Percentiles rank a stretch among this genome's conserved stretches.
These are phyloP conservation scores for Blastomussa wellsi DNA, from an alignment of 92 coral and sea anemone genomes.

Conservation along the genomic window DNA sequence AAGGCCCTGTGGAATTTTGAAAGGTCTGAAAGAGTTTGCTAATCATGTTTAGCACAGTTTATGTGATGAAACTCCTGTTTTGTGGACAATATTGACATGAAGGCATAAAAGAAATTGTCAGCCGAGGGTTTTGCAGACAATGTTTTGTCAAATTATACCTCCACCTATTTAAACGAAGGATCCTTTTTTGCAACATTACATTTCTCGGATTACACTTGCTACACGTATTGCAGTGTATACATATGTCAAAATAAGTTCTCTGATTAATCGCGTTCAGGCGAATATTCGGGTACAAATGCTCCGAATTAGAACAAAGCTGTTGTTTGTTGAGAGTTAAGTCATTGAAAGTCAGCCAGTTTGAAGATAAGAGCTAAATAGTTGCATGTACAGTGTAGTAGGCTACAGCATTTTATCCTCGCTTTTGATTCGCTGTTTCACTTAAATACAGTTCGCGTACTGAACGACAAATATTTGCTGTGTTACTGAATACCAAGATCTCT, in stretches of 20 bases:
- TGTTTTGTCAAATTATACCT: neutral
- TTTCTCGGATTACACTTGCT: neutral
- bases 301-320: neutral
- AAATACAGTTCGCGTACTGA: neutral
- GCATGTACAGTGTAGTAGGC: neutral
- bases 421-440: neutral
- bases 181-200: neutral
- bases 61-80: conserved; percentile 15
- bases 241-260: neutral
- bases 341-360: neutral
- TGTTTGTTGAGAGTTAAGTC: conserved; percentile 10
- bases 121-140: neutral
- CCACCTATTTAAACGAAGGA: neutral
- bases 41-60: conserved; percentile 1
- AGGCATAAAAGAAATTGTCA: neutral
- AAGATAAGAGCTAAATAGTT: neutral
- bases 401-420: neutral
- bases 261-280: neutral
- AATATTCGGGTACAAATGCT: neutral
- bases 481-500: conserved; percentile 36
- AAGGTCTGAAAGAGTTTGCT: neutral
- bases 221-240: neutral
- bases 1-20: neutral
- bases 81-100: neutral
- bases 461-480: conserved; percentile 21